These are phyloP conservation scores for Cyclophora punctaria DNA, from an alignment of 2,888 invertebrate genomes.

Conservation along the genomic window DNA sequence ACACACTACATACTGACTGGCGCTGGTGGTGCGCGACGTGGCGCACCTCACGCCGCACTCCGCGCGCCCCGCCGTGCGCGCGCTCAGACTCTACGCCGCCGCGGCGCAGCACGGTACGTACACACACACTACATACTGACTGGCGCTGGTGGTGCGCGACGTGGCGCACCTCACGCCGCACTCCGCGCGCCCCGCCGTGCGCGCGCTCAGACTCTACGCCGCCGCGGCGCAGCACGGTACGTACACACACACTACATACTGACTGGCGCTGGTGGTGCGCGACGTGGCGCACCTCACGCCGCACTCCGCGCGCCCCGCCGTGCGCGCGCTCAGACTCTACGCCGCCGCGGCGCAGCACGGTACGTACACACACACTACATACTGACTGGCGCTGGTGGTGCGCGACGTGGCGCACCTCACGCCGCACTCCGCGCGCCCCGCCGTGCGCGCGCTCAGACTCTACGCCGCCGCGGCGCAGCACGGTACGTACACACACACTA, in stretches of 20 bases:
- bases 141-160: constrained; percentile 95
- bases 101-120: constrained; percentile 83
- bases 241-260: constrained; percentile 12
- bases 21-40: constrained; percentile 95
- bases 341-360: constrained; percentile 90
- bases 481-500: constrained; percentile 44
- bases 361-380: constrained; percentile 25
- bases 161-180: constrained; percentile 98
- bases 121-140: constrained; percentile 11
- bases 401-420: constrained; percentile 98
- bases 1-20: constrained; percentile 56
- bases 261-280: constrained; percentile 90
- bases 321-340: constrained; percentile 91
- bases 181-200: constrained; percentile 94
- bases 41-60: constrained; percentile 98
- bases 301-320: constrained; percentile 95
- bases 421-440: constrained; percentile 95
- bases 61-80: constrained; percentile 92
- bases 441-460: constrained; percentile 90
- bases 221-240: constrained; percentile 86
- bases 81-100: constrained; percentile 93
- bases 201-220: constrained; percentile 92
- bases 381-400: constrained; percentile 87
- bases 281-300: constrained; percentile 99
- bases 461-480: constrained; percentile 93